These are phyloP conservation scores for Gallinago jamesoni DNA, from an alignment of 2,113 vertebrate genomes.

Conservation along the genomic window DNA sequence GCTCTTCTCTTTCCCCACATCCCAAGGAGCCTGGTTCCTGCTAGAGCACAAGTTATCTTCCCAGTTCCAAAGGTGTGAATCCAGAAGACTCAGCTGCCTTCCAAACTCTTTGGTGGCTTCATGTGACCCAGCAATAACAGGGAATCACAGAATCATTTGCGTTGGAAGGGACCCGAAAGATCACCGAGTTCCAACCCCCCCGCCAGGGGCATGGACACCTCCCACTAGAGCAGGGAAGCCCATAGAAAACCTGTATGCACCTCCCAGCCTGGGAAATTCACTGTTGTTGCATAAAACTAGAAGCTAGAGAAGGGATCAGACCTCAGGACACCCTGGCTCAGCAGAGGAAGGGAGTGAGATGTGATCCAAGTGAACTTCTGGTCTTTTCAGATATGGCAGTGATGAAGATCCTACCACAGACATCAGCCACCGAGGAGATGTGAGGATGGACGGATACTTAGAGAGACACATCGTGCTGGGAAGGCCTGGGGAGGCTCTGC, in stretches of 20 bases:
- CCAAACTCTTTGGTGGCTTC: background rate
- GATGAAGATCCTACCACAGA: background rate
- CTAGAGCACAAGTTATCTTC: background rate
- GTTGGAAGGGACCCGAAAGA: too few species aligned
- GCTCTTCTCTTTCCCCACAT: background rate
- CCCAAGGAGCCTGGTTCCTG: background rate
- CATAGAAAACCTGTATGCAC: background rate
- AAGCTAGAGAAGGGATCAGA: background rate
- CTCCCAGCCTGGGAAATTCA: background rate
- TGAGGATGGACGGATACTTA: background rate
- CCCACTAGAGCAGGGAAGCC: background rate
- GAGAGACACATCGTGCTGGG: rapidly evolving
- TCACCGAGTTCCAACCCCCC: too few species aligned
- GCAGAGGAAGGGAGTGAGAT: background rate
- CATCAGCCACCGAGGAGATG: background rate
- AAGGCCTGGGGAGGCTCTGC: background rate
- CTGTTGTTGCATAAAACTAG: background rate
- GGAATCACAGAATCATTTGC: background rate
- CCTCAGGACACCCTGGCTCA: background rate
- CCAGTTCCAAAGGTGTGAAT: background rate
- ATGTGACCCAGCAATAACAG: background rate
- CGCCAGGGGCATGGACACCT: too few species aligned
- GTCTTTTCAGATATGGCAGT: background rate
- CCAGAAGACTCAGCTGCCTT: background rate
- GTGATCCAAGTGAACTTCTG: background rate